phyloP scores from a whole-genome alignment of 2,797 vertebrate species.

The Neosalanx taihuensis region DNA sequence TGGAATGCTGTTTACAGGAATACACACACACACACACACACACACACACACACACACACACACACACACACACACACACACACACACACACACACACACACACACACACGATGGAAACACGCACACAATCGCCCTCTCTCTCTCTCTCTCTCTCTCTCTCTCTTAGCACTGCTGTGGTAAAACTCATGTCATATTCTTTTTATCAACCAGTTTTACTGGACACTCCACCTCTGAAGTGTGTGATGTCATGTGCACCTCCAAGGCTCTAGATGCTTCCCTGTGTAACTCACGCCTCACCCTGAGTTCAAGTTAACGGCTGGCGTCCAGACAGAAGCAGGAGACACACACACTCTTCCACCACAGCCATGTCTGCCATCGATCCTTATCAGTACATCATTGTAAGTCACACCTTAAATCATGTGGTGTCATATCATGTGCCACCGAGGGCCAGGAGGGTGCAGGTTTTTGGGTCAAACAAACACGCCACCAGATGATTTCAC shows the following conservation, averaged over 20 bases:
- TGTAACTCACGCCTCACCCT: conserved; percentile 44
- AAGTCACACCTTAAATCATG: conserved; percentile 63
- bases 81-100: not conserved
- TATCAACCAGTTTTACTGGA: too few species aligned
- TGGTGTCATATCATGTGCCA: too few species aligned
- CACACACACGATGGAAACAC: too few species aligned
- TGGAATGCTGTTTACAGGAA: conserved; percentile 31
- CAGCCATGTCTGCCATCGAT: conserved; percentile 85
- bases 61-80: not conserved
- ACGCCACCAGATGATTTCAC: too few species aligned
- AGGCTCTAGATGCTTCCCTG: conserved; percentile 45
- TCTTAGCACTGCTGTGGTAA: not conserved
- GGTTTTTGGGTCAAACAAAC: too few species aligned
- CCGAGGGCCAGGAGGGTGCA: too few species aligned
- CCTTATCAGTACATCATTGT: conserved; percentile 92
- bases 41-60: not conserved
- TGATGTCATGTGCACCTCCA: conserved; percentile 26
- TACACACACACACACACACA: not conserved
- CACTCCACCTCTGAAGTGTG: not conserved
- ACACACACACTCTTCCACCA: conserved; percentile 14
- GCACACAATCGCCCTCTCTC: too few species aligned
- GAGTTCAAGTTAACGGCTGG: conserved; percentile 41
- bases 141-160: too few species aligned
- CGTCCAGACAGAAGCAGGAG: conserved; percentile 18
- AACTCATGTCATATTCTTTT: too few species aligned